phyloP scores from a whole-genome alignment of 2,113 vertebrate genomes.

The Notothenia coriiceps region DNA sequence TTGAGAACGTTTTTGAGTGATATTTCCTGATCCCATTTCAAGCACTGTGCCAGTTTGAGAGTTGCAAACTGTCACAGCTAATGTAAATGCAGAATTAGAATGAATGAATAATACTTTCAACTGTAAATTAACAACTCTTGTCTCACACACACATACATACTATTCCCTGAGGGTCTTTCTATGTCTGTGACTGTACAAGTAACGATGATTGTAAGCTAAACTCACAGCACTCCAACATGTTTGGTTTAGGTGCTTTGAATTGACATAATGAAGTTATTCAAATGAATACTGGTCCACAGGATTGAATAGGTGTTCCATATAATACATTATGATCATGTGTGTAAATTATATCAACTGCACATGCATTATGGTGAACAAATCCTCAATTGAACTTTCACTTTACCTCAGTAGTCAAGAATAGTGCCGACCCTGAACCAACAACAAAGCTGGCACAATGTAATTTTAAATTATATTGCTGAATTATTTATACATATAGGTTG shows the following conservation, averaged over 20 bases:
- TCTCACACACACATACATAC: background rate
- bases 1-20: conserved; percentile 33
- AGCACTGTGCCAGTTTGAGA: conserved; percentile 29
- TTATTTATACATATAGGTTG: conserved; percentile 33
- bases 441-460: background rate
- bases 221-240: conserved; percentile 26
- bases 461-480: conserved; percentile 24
- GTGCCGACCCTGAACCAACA: background rate
- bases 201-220: background rate
- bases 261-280: background rate
- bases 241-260: conserved; percentile 30
- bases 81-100: conserved; percentile 32
- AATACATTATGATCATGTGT: background rate
- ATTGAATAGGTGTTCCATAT: background rate
- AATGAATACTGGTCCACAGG: conserved; percentile 8
- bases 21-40: conserved; percentile 31
- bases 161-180: background rate
- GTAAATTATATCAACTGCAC: background rate
- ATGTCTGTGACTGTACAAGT: background rate
- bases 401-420: background rate
- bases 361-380: background rate
- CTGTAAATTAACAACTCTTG: conserved; percentile 46
- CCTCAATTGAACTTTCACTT: background rate
- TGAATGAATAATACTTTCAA: conserved; percentile 38
- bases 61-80: conserved; percentile 35